Evolutionary conservation across 1,140 invertebrate species (phyloP), one percentile per base, ranked within the genome.

Genomic region (Anastrepha ludens): DNA sequence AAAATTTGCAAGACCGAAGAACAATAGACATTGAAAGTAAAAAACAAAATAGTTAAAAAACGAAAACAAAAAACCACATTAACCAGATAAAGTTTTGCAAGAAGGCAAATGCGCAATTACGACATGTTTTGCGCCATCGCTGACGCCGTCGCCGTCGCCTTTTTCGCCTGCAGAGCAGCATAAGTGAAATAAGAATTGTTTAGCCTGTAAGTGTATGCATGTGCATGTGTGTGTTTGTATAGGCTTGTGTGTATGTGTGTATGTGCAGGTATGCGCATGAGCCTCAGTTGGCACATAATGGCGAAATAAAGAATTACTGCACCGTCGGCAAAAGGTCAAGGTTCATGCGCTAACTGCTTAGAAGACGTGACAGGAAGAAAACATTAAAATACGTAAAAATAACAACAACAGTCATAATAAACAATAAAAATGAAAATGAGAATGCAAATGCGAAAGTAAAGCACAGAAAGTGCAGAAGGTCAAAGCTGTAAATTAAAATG

Each of bases 71-170:
- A 55, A 3, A 29, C 50, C 50, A 81, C 15, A 81, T 55, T 29
- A 81, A 55, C 20, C 15, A 81, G 50, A 50, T 9, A 9, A 50
- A 20, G 50, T n/a, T 81, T 47, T 17, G 44, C 8, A n/a, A n/a
- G 47, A 81, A 81, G 50, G 20, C 20, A 55, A 81, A 55, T 13
- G 74, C 74, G 74, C 74, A 81, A 81, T 81, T 81, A 81, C 50
- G 47, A 81, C 44, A 15, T 41, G 74, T 47, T 81, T 50, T 50
- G 44, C 17, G 20, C 20, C 47, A 47, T 55, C 74, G 47, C 74
- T 47, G 50, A 17, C 67, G 41, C 20, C 47, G 74, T 55, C 74
- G 47, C 74, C 74, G 50, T 47, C 67, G 41, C 44, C 74, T 81
- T 47, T 15, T 13, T 5, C 67, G 67, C 67, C 44, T 74, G 47